These are phyloP conservation scores for Catharus bicknelli DNA, from an alignment of 2,113 vertebrate genomes.

Conservation along the genomic window DNA sequence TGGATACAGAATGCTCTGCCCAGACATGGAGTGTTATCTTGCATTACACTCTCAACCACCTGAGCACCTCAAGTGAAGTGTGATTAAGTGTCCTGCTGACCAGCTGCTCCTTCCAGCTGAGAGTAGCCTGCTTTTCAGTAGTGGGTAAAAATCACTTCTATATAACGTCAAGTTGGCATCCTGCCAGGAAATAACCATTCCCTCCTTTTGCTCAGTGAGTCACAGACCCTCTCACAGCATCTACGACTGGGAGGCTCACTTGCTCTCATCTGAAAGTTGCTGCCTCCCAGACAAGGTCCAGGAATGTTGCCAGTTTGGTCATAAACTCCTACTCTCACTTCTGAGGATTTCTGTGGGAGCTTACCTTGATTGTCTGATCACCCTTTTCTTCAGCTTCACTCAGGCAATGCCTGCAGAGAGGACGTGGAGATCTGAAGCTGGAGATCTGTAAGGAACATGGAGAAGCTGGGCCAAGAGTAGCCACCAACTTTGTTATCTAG, in stretches of 20 bases:
- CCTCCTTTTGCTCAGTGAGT: background rate
- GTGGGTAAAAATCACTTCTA: background rate
- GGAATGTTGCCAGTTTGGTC: background rate
- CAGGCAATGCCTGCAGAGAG: background rate
- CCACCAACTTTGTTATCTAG: background rate
- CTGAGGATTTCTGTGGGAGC: background rate
- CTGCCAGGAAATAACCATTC: background rate
- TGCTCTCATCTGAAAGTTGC: background rate
- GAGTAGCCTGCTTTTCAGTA: background rate
- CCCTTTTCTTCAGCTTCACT: background rate
- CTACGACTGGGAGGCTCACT: background rate
- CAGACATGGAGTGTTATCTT: background rate
- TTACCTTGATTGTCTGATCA: background rate
- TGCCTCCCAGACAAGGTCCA: background rate
- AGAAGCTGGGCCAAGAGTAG: background rate
- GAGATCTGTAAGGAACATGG: background rate
- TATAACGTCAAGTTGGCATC: background rate
- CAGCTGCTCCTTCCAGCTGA: slow-evolving; percentile 7
- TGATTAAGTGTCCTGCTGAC: slow-evolving; percentile 5
- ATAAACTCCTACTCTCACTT: background rate
- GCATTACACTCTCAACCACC: slow-evolving; percentile 2
- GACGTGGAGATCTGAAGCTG: background rate
- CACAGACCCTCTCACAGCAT: background rate
- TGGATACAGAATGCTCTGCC: background rate
- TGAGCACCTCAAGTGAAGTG: slow-evolving; percentile 19